A percentile compares a stretch with the other conserved stretches of the same genome.
Evolutionary conservation across 1,140 invertebrate genomes (phyloP).

Genomic region (Zaprionus capensis): DNA sequence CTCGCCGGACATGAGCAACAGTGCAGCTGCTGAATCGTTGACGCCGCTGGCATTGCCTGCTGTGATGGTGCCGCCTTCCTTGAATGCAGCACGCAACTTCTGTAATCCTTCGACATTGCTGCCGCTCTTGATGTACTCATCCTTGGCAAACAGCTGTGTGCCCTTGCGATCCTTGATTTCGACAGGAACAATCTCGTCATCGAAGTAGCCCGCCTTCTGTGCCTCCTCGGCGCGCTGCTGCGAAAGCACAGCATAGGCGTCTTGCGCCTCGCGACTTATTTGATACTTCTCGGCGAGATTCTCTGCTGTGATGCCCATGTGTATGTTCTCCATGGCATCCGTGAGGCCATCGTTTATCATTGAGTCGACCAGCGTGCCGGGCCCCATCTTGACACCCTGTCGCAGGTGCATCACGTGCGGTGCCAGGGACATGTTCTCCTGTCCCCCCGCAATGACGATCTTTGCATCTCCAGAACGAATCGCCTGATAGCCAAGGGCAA

Average conservation of each 20-base stretch:
- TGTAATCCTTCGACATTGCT: slow-evolving; percentile 87
- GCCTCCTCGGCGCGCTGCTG: slow-evolving; percentile 89
- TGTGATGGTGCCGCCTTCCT: slow-evolving; percentile 89
- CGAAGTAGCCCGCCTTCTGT: slow-evolving; percentile 88
- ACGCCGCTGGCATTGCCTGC: slow-evolving; percentile 92
- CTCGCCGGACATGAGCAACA: slow-evolving; percentile 88
- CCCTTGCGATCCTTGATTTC: slow-evolving; percentile 85
- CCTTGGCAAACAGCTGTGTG: slow-evolving; percentile 85
- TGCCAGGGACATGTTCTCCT: slow-evolving; percentile 94
- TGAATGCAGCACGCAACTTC: slow-evolving; percentile 88
- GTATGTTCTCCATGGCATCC: slow-evolving; percentile 91
- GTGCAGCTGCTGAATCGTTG: slow-evolving; percentile 94
- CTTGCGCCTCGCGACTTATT: slow-evolving; percentile 90
- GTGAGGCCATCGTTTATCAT: slow-evolving; percentile 92
- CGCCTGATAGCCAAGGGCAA: slow-evolving; percentile 89
- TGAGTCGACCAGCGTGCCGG: slow-evolving; percentile 88
- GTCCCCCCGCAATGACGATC: slow-evolving; percentile 92
- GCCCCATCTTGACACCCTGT: slow-evolving; percentile 89
- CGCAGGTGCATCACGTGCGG: slow-evolving; percentile 90
- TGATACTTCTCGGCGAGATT: slow-evolving; percentile 90
- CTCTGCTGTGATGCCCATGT: slow-evolving; percentile 95
- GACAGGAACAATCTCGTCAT: slow-evolving; percentile 89
- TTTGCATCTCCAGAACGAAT: slow-evolving; percentile 89
- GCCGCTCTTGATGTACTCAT: slow-evolving; percentile 89
- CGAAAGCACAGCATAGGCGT: slow-evolving; percentile 89